Conservation (phyloP, 2,113 vertebrate genomes). For the Nannospalax galili region DNA sequence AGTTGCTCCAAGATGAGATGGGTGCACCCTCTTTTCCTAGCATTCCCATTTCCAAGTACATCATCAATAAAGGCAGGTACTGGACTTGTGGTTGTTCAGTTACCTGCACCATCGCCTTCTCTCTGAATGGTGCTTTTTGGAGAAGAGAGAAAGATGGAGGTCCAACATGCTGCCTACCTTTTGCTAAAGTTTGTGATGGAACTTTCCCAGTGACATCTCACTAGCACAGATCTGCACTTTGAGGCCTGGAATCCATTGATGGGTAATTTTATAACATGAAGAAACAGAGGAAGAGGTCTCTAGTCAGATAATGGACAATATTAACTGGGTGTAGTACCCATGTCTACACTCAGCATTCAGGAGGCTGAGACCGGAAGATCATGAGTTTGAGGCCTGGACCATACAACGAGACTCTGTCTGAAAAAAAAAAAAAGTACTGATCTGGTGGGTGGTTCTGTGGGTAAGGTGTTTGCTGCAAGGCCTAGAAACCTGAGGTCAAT, state of each 20-base stretch:
- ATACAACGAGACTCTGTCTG: too few species aligned
- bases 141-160: neutral
- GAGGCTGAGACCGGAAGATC: too few species aligned
- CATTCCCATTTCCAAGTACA: accelerated
- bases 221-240: neutral
- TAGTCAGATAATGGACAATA: too few species aligned
- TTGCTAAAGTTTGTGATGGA: neutral
- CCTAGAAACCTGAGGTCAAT: too few species aligned
- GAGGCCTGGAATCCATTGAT: neutral
- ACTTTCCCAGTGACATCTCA: neutral
- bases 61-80: neutral
- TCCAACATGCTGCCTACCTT: accelerated
- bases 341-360: too few species aligned
- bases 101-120: neutral
- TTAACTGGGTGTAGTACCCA: too few species aligned
- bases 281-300: neutral
- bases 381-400: too few species aligned
- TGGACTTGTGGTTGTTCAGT: neutral
- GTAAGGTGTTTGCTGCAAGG: too few species aligned
- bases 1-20: neutral
- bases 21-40: neutral
- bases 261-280: neutral
- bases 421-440: too few species aligned
- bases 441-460: too few species aligned
- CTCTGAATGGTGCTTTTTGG: neutral